Conservation (phyloP, 1,140 invertebrate species). For the Drosophila bocqueti region DNA sequence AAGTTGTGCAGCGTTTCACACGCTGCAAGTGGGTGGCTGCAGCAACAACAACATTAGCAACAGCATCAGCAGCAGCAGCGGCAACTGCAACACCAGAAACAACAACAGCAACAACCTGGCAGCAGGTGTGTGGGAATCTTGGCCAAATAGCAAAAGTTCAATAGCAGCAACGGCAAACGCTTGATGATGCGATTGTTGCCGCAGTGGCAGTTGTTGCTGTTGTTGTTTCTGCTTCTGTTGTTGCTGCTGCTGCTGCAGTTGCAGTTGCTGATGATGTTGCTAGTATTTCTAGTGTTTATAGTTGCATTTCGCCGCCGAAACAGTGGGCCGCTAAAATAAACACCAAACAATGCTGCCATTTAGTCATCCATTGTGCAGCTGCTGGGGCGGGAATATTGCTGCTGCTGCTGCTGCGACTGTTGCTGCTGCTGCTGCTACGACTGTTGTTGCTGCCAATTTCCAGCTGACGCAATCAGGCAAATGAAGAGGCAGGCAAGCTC, state of each 20-base stretch:
- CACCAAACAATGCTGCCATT: slow-evolving; percentile 39
- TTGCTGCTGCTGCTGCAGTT: not conserved
- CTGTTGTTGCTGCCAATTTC: slow-evolving; percentile 27
- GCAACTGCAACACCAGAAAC: slow-evolving; percentile 6
- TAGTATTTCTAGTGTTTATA: slow-evolving; percentile 20
- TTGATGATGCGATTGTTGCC: slow-evolving; percentile 37
- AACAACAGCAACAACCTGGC: slow-evolving; percentile 12
- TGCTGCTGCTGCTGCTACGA: not conserved
- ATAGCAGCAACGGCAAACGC: slow-evolving; percentile 68
- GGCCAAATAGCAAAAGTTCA: slow-evolving; percentile 80
- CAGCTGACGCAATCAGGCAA: slow-evolving; percentile 52
- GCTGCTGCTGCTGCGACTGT: slow-evolving; percentile 8
- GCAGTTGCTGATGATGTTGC: slow-evolving; percentile 13
- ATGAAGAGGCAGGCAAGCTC: slow-evolving; percentile 40
- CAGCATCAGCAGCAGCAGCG: not conserved
- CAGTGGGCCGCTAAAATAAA: slow-evolving; percentile 36
- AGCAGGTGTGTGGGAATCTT: slow-evolving; percentile 79
- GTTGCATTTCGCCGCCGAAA: slow-evolving; percentile 43
- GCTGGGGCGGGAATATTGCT: slow-evolving; percentile 36
- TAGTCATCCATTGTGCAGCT: slow-evolving; percentile 39
- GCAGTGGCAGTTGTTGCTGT: slow-evolving; percentile 2
- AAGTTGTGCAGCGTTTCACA: slow-evolving; percentile 65
- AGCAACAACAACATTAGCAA: not conserved
- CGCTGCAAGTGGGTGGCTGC: slow-evolving; percentile 67
- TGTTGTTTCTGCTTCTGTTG: not conserved